Conservation (phyloP, 2,113 vertebrate species). For the Microcebus griseorufus region DNA sequence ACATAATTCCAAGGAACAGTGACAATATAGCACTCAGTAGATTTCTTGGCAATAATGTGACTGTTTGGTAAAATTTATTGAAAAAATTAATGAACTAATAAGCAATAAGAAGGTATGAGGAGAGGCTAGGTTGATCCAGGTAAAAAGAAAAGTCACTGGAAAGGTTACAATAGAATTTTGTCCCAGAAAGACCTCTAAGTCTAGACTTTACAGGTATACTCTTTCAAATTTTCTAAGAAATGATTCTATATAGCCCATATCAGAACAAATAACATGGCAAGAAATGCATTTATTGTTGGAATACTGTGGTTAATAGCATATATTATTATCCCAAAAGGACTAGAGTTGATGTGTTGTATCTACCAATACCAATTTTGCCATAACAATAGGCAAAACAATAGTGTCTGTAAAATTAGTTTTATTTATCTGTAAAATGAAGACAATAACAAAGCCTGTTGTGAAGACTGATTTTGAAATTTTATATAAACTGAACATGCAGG, state of each 20-base stretch:
- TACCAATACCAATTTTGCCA: background rate
- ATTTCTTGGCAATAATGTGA: background rate
- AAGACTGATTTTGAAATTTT: background rate
- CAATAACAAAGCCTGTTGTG: background rate
- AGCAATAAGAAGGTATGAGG: background rate
- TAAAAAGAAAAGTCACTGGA: background rate
- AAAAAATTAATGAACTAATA: background rate
- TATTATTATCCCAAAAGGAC: background rate
- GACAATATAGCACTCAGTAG: background rate
- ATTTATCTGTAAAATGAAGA: slow-evolving; percentile 11
- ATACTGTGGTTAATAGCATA: background rate
- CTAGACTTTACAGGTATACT: background rate
- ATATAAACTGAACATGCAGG: background rate
- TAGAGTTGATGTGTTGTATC: background rate
- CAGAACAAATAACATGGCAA: background rate
- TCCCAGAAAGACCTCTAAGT: background rate
- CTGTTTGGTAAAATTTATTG: background rate
- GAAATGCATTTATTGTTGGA: background rate
- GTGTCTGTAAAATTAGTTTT: slow-evolving; percentile 24
- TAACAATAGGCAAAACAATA: background rate
- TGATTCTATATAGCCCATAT: background rate
- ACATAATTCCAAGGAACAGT: background rate
- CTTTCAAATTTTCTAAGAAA: background rate
- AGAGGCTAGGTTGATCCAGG: background rate
- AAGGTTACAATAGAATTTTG: background rate